These are phyloP conservation scores for Anodontia alba DNA, from an alignment of 2,888 invertebrate species.

Conservation along the genomic window DNA sequence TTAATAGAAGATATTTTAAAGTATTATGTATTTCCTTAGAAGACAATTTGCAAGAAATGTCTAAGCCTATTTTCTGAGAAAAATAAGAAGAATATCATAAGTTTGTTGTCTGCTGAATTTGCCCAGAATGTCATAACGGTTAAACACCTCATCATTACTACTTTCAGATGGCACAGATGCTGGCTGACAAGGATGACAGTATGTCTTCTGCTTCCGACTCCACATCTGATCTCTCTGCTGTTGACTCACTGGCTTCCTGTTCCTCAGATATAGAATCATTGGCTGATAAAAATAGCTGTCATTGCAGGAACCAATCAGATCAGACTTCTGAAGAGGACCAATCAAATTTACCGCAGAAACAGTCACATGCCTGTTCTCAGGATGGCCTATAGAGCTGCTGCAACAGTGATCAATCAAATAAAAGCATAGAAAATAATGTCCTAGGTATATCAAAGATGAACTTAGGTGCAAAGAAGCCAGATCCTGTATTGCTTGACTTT, in stretches of 20 bases:
- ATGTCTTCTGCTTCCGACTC: slow-evolving; percentile 21
- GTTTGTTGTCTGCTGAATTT: too few species aligned
- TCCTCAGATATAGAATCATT: neutral
- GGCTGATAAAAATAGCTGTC: slow-evolving; percentile 31
- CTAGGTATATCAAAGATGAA: neutral
- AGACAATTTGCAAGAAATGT: too few species aligned
- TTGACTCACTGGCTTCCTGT: slow-evolving; percentile 18
- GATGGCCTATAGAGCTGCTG: slow-evolving; percentile 16
- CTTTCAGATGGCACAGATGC: slow-evolving; percentile 56
- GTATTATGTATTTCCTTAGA: too few species aligned
- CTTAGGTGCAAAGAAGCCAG: slow-evolving; percentile 2
- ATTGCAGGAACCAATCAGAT: slow-evolving; percentile 28
- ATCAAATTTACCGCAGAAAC: neutral
- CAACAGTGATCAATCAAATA: slow-evolving; percentile 16
- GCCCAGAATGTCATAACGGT: too few species aligned
- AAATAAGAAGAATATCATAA: too few species aligned
- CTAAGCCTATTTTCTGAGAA: too few species aligned
- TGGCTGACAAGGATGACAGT: slow-evolving; percentile 23
- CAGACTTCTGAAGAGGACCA: neutral
- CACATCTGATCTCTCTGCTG: slow-evolving; percentile 21
- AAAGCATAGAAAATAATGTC: slow-evolving; percentile 49
- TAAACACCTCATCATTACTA: too few species aligned
- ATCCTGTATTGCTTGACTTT: slow-evolving; percentile 14
- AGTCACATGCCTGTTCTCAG: neutral
- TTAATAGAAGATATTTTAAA: too few species aligned